These are phyloP conservation scores for Drosophila parabipectinata DNA, from an alignment of 1,140 invertebrate species.

Conservation along the genomic window DNA sequence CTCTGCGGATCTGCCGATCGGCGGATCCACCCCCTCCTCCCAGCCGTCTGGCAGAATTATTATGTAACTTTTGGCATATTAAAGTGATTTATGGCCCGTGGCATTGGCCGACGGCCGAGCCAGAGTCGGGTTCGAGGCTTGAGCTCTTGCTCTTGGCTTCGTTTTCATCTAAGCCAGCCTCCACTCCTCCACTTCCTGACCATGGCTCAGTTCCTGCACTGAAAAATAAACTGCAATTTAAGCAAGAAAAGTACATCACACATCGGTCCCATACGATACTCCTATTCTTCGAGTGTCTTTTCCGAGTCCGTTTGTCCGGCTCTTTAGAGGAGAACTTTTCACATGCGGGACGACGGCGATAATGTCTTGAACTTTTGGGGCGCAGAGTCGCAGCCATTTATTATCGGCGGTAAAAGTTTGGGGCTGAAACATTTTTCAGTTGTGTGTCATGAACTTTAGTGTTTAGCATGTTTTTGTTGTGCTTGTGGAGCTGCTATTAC, in stretches of 20 bases:
- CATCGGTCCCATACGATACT: background rate
- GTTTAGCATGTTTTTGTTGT: conserved; percentile 65
- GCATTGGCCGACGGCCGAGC: conserved; percentile 69
- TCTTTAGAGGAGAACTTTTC: conserved; percentile 66
- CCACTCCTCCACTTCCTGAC: conserved; percentile 62
- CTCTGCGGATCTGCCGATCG: no score
- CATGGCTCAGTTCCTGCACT: conserved; percentile 29
- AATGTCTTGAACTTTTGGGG: conserved; percentile 76
- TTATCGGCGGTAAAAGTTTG: conserved; percentile 76
- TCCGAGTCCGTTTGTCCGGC: conserved; percentile 13
- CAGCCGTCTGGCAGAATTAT: conserved; percentile 71
- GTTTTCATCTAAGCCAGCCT: conserved; percentile 42
- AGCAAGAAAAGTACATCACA: no score
- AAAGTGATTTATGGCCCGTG: conserved; percentile 78
- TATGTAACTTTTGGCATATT: conserved; percentile 80
- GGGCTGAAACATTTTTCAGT: conserved; percentile 78
- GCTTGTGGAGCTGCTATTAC: conserved; percentile 32
- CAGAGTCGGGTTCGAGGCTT: background rate
- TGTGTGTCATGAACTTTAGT: conserved; percentile 81
- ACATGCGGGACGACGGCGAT: conserved; percentile 62
- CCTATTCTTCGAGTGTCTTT: background rate
- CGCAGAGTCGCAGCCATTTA: conserved; percentile 77
- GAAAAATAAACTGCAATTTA: background rate
- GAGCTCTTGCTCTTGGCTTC: conserved; percentile 60
- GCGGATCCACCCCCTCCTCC: background rate